These are phyloP conservation scores for Lithobates pipiens DNA, from an alignment of 2,797 vertebrate genomes.

Conservation along the genomic window DNA sequence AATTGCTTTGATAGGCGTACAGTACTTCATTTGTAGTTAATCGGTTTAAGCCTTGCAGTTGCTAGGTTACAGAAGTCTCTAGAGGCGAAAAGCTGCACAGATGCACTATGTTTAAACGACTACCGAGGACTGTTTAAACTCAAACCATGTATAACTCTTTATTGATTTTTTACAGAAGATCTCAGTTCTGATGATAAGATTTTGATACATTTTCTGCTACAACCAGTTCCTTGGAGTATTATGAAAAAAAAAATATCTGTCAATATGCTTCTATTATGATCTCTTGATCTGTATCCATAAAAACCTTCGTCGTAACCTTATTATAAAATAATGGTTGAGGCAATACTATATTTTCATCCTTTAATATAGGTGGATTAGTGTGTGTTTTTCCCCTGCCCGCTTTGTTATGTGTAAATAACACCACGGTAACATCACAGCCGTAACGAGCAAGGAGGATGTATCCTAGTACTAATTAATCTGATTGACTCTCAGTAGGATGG, in stretches of 20 bases:
- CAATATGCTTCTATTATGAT: constrained; percentile 99
- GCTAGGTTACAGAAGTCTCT: constrained; percentile 87
- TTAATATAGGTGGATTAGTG: constrained; percentile 73
- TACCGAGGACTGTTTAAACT: constrained; percentile 99
- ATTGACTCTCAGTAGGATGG: constrained; percentile 87
- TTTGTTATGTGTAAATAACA: constrained; percentile 75
- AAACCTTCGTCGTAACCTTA: constrained; percentile 91
- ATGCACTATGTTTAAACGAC: constrained; percentile 98
- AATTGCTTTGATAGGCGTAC: constrained; percentile 90
- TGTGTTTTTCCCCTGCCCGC: constrained; percentile 61
- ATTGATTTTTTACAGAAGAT: constrained; percentile 99
- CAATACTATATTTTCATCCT: constrained; percentile 72
- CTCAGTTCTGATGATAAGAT: constrained; percentile 97
- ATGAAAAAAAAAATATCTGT: constrained; percentile 87
- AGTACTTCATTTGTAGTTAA: constrained; percentile 91
- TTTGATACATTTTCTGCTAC: constrained; percentile 99
- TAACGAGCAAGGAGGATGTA: constrained; percentile 82
- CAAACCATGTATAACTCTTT: constrained; percentile 98
- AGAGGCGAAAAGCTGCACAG: constrained; percentile 86
- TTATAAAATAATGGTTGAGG: constrained; percentile 93
- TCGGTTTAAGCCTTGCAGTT: constrained; percentile 87
- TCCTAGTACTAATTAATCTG: constrained; percentile 91
- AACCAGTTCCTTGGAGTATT: constrained; percentile 91
- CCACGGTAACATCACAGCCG: constrained; percentile 70
- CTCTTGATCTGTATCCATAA: constrained; percentile 99